Evolutionary conservation across 2,113 vertebrate species (phyloP).

Genomic region (Atlantisia rogersi): DNA sequence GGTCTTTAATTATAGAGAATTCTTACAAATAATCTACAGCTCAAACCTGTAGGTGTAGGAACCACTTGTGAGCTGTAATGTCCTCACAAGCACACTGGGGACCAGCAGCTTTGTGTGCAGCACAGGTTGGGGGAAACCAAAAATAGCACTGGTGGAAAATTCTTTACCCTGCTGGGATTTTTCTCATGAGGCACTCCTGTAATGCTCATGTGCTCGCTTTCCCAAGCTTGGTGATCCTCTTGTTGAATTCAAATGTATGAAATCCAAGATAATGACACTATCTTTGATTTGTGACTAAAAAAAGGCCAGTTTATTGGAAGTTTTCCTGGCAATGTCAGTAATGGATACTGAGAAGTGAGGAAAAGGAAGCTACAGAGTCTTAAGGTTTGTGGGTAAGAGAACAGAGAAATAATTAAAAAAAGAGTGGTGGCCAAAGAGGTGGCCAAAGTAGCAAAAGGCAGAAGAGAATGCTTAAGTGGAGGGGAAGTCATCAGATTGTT

Average conservation of each 20-base stretch:
- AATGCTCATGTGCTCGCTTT: not conserved
- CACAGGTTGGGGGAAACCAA: not conserved
- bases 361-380: not conserved
- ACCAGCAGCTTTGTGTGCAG: not conserved
- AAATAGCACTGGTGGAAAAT: constrained; percentile 9
- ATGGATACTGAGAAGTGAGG: not conserved
- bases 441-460: not conserved
- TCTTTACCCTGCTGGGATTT: constrained; percentile 13
- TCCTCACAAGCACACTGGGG: not conserved
- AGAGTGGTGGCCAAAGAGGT: not conserved
- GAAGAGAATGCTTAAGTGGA: not conserved
- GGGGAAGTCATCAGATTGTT: not conserved
- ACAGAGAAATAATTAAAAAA: not conserved
- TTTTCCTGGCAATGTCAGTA: not conserved
- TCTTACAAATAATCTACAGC: not conserved
- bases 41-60: not conserved
- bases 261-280: not conserved
- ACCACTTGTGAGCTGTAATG: not conserved
- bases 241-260: not conserved
- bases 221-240: not conserved
- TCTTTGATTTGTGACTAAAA: not conserved
- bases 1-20: not conserved
- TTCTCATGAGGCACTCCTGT: constrained; percentile 1
- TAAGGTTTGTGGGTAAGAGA: not conserved
- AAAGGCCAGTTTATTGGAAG: not conserved